A percentile compares a stretch with the other conserved stretches of the same genome.
phyloP scores from a whole-genome alignment of 2,797 vertebrate genomes.

The Lindbergichthys nudifrons region DNA sequence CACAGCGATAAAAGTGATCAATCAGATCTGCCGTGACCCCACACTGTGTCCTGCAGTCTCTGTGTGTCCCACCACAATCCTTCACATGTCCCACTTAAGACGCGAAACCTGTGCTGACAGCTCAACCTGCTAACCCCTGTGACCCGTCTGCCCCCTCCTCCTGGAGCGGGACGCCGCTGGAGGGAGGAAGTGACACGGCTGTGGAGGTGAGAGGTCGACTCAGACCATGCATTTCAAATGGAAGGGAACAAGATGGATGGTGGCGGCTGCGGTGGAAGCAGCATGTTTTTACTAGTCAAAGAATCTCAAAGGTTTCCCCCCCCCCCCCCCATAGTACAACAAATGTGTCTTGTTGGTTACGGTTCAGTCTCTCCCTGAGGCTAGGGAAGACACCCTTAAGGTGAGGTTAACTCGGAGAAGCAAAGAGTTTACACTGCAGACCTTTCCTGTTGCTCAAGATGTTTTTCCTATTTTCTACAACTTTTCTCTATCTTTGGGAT shows the following conservation, averaged over 20 bases:
- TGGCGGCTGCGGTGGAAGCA: conserved; percentile 37
- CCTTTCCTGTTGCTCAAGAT: neutral
- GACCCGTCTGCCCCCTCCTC: conserved; percentile 35
- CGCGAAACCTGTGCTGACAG: conserved; percentile 64
- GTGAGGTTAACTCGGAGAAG: neutral
- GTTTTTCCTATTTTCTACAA: neutral
- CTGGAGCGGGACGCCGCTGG: conserved; percentile 26
- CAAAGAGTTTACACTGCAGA: neutral
- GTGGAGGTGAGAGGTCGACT: conserved; percentile 60
- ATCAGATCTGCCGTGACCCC: conserved; percentile 51
- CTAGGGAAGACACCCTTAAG: neutral
- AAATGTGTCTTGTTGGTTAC: conserved; percentile 23
- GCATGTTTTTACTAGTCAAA: conserved; percentile 63
- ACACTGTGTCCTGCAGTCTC: conserved; percentile 33
- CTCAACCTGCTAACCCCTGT: conserved; percentile 63
- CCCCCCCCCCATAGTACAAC: conserved; percentile 8
- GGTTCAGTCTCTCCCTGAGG: conserved; percentile 1
- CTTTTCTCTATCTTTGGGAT: neutral
- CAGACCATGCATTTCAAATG: conserved; percentile 57
- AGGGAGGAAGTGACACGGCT: conserved; percentile 65
- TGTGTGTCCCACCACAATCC: conserved; percentile 22
- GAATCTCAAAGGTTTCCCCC: conserved; percentile 45
- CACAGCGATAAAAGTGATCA: conserved; percentile 32
- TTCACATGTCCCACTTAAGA: conserved; percentile 48
- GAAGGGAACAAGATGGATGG: conserved; percentile 61